phyloP scores from a whole-genome alignment of 92 coral and sea anemone species.

The Micromussa lordhowensis region DNA sequence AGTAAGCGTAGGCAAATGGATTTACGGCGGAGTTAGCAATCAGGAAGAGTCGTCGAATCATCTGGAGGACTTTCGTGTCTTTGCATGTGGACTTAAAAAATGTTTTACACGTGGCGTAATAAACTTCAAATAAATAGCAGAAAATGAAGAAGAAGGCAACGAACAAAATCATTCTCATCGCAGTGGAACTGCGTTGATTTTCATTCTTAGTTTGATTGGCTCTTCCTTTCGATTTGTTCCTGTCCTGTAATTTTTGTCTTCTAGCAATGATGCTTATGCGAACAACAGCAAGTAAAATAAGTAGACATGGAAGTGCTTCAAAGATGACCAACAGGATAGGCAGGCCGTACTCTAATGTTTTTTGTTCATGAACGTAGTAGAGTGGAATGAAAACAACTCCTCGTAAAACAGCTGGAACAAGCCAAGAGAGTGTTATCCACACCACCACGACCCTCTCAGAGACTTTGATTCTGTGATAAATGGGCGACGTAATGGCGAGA shows the following conservation, averaged over 20 bases:
- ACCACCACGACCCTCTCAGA: neutral
- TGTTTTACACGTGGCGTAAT: neutral
- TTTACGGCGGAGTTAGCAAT: constrained; percentile 4
- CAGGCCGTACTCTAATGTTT: neutral
- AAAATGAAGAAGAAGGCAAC: neutral
- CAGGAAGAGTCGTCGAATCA: neutral
- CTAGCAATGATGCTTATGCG: neutral
- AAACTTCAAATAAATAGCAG: neutral
- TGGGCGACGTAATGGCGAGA: neutral
- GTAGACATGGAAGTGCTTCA: neutral
- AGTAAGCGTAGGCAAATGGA: neutral
- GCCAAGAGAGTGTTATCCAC: neutral
- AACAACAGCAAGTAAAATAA: neutral
- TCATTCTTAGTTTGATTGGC: neutral
- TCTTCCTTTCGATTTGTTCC: neutral
- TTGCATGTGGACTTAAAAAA: neutral
- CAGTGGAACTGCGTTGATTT: neutral
- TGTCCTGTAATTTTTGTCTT: neutral
- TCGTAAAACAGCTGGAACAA: neutral
- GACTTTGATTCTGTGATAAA: neutral
- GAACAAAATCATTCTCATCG: neutral
- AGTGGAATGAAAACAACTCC: neutral
- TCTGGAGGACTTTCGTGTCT: neutral
- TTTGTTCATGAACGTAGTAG: neutral
- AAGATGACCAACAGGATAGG: neutral